Evolutionary conservation across 2,797 vertebrate genomes (phyloP).

Genomic region (Centroberyx gerrardi): DNA sequence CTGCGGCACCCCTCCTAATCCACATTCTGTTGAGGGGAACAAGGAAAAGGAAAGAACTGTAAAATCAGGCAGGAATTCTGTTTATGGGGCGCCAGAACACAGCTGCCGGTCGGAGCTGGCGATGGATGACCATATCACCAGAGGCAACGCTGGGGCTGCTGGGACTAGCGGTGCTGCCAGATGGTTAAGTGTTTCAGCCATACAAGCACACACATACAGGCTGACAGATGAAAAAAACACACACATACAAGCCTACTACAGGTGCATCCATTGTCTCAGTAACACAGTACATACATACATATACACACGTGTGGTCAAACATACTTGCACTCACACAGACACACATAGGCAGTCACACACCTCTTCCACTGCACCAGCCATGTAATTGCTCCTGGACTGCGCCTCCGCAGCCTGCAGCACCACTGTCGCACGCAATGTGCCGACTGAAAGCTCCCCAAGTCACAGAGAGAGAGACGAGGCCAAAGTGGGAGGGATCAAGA

Average conservation of each 20-base stretch:
- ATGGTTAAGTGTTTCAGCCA: constrained; percentile 65
- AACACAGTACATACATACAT: background rate
- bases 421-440: constrained; percentile 75
- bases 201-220: constrained; percentile 29
- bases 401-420: constrained; percentile 50
- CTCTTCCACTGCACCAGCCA: constrained; percentile 29
- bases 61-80: constrained; percentile 81
- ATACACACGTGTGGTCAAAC: background rate
- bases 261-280: constrained; percentile 66
- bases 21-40: constrained; percentile 56
- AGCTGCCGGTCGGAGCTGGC: constrained; percentile 72
- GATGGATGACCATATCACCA: constrained; percentile 59
- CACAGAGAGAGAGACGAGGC: constrained; percentile 55
- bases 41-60: constrained; percentile 75
- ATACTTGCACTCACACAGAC: constrained; percentile 23
- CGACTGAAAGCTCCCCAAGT: constrained; percentile 68
- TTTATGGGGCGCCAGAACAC: constrained; percentile 76
- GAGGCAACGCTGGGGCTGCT: constrained; percentile 51
- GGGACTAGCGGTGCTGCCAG: constrained; percentile 66
- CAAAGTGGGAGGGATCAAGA: constrained; percentile 51
- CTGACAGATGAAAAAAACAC: constrained; percentile 58
- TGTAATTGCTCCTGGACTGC: constrained; percentile 69
- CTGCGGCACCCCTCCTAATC: constrained; percentile 36
- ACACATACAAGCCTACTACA: constrained; percentile 55
- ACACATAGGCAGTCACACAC: constrained; percentile 23